These are phyloP conservation scores for Brenthis daphne DNA, from an alignment of 2,888 invertebrate genomes.

Conservation along the genomic window DNA sequence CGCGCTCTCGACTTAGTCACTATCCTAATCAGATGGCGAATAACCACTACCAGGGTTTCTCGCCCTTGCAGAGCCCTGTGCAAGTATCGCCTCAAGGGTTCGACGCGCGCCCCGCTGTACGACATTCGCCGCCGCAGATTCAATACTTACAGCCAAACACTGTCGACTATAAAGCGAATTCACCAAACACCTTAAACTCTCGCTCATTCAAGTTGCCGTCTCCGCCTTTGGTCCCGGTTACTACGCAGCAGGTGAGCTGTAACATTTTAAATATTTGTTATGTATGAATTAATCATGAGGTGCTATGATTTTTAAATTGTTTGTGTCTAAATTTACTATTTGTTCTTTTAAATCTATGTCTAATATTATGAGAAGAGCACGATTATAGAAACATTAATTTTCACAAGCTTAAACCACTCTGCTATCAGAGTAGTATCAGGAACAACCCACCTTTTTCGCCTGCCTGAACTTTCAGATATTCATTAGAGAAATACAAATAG, in stretches of 20 bases:
- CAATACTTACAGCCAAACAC: slow-evolving; percentile 64
- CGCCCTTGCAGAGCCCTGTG: slow-evolving; percentile 46
- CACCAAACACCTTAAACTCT: slow-evolving; percentile 46
- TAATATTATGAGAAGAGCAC: too few species aligned
- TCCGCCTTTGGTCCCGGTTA: slow-evolving; percentile 63
- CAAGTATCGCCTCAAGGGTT: slow-evolving; percentile 40
- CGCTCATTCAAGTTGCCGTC: slow-evolving; percentile 77
- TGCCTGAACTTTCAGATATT: too few species aligned
- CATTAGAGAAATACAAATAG: too few species aligned
- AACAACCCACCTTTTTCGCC: too few species aligned
- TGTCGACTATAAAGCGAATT: slow-evolving; percentile 64
- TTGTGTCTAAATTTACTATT: background rate
- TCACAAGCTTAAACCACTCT: background rate
- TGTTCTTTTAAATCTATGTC: too few species aligned
- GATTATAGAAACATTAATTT: background rate
- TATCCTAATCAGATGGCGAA: slow-evolving; percentile 51
- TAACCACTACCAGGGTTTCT: slow-evolving; percentile 59
- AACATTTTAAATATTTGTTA: too few species aligned
- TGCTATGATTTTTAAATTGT: background rate
- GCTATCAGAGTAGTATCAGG: too few species aligned
- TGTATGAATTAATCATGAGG: background rate
- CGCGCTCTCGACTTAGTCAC: slow-evolving; percentile 57
- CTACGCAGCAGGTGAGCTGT: slow-evolving; percentile 59
- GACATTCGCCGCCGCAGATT: slow-evolving; percentile 56
- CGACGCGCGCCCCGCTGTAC: slow-evolving; percentile 38